Evolutionary conservation across 2,888 invertebrate species (phyloP), one percentile per base, ranked within the genome.

Genomic region (Coleophora flavipennella): DNA sequence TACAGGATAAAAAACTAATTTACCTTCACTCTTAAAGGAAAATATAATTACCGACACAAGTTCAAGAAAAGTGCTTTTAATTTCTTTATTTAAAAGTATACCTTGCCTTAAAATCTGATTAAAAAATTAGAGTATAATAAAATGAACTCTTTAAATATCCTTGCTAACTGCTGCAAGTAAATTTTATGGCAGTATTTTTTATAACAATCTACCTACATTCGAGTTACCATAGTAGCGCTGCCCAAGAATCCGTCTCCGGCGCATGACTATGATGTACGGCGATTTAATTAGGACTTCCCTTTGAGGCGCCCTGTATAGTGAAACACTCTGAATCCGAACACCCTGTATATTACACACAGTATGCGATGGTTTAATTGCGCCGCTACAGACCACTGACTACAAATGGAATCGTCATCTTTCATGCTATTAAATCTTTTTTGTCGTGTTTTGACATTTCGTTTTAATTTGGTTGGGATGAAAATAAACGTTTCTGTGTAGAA

Each of bases 281-380:
- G 69, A 73, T 83, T 83, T 81, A 83, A 83, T 83, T 76, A 77
- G 75, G 67, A 73, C 72, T 78, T 81, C 79, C 81, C 57, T 55
- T 48, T 49, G 50, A 42, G 47, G 48, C 51, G 50, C 44, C 20
- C 20, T 20, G 20, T 20, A 20, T 20, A 20, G 20, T 43, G 51
- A 48, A 46, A 41, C 46, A 48, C 42, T 51, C 51, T 49, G 53
- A 41, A 41, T 29, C 29, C 39, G 34, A 25, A 14, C 35, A 38
- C 28, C 38, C 35, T 42, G 38, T 41, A 38, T 32, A 32, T 37
- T 31, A 20, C 6, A 20, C 20, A 20, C 20, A 20, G 20, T 3
- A 20, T 3, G 20, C 20, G 20, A 4, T n/a, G n/a, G n/a, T 20
- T 20, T 20, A 20, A 20, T 20, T 20, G 6, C 20, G 20, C 20